Conservation (phyloP, 2,113 vertebrate species). For the Felis chaus region DNA sequence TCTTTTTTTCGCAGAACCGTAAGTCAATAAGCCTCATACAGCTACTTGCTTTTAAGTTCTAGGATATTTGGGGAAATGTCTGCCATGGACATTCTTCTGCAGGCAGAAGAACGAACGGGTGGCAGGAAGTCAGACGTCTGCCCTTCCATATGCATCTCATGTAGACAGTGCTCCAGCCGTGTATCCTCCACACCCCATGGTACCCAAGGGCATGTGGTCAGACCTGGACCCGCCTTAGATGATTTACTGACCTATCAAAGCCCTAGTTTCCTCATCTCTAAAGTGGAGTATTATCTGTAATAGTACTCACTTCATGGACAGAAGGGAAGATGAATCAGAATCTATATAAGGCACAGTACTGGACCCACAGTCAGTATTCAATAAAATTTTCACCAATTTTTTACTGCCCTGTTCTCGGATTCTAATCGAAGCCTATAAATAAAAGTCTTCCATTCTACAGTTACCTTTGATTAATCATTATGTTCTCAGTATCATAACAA, state of each 20-base stretch:
- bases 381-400: neutral
- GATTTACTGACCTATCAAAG: neutral
- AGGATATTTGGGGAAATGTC: neutral
- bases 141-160: no score
- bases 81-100: neutral
- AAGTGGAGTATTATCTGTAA: neutral
- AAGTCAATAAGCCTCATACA: neutral
- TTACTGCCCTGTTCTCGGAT: neutral
- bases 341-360: neutral
- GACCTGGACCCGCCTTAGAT: neutral
- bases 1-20: neutral
- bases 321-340: neutral
- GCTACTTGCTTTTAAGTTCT: neutral
- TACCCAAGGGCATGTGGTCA: neutral
- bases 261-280: neutral
- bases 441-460: neutral
- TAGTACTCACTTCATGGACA: neutral
- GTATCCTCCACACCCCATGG: neutral
- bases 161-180: rapidly evolving
- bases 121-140: neutral
- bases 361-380: neutral
- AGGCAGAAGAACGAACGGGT: neutral
- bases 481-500: neutral
- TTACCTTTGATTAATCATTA: constrained; percentile 6
- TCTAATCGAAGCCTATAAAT: neutral